Percentiles rank a stretch among this genome's conserved stretches.
Evolutionary conservation across 2,797 vertebrate species (phyloP).

Genomic region (Pantherophis vulpinus): DNA sequence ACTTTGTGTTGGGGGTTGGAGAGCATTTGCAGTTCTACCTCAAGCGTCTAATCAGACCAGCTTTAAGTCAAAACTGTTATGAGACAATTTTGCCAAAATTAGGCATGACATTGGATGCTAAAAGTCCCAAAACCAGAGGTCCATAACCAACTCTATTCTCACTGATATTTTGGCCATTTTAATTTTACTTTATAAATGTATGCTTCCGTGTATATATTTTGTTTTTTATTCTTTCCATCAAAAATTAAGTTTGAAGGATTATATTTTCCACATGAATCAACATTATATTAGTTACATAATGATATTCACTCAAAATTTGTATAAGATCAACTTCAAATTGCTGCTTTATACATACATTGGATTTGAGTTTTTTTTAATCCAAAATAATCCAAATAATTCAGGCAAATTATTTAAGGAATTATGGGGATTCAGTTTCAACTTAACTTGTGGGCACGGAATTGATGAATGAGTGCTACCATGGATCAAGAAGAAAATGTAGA

Average conservation of each 20-base stretch:
- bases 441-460: neutral
- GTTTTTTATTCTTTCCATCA: neutral
- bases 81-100: neutral
- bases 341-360: neutral
- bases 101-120: neutral
- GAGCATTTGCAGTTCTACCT: neutral
- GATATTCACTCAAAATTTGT: conserved; percentile 29
- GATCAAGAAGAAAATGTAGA: conserved; percentile 5
- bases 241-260: neutral
- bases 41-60: neutral
- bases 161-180: neutral
- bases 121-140: neutral
- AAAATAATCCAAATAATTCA: neutral
- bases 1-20: neutral
- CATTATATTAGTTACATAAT: conserved; percentile 17
- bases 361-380: neutral
- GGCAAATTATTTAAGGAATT: neutral
- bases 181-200: neutral
- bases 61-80: neutral
- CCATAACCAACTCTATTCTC: neutral
- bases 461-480: conserved; percentile 27
- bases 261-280: neutral
- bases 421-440: neutral
- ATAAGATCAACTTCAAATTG: neutral
- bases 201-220: neutral